phyloP scores from a whole-genome alignment of 2,797 vertebrate species.

The Euphonia xanthogaster region DNA sequence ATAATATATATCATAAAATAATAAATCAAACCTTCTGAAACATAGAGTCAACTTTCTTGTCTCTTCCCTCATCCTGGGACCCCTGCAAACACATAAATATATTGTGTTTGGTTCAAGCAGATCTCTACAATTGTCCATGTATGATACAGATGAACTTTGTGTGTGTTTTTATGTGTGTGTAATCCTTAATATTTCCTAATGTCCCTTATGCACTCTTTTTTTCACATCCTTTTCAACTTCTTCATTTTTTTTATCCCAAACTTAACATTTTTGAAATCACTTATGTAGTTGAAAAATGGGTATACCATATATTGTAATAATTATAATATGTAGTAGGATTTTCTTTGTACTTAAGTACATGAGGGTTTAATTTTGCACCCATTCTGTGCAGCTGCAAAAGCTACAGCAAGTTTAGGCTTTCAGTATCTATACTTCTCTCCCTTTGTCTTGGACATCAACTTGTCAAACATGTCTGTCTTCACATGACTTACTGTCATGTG shows the following conservation, averaged over 20 bases:
- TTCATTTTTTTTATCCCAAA: neutral
- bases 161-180: rapidly evolving
- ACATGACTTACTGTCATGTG: neutral
- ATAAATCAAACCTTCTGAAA: no score
- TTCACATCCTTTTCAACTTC: neutral
- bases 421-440: neutral
- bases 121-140: neutral
- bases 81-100: no score
- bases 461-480: neutral
- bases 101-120: neutral
- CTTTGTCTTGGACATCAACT: neutral
- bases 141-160: neutral
- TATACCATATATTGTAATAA: neutral
- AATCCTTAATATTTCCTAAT: neutral
- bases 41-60: no score
- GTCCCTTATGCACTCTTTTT: rapidly evolving
- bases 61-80: no score
- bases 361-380: neutral
- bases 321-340: neutral
- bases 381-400: neutral
- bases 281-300: neutral
- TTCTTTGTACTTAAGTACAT: neutral
- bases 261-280: neutral
- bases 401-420: neutral
- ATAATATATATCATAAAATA: no score